A percentile compares a stretch with the other conserved stretches of the same genome.
These are phyloP conservation scores for Piezodorus guildinii DNA, from an alignment of 1,140 invertebrate species.

Conservation along the genomic window DNA sequence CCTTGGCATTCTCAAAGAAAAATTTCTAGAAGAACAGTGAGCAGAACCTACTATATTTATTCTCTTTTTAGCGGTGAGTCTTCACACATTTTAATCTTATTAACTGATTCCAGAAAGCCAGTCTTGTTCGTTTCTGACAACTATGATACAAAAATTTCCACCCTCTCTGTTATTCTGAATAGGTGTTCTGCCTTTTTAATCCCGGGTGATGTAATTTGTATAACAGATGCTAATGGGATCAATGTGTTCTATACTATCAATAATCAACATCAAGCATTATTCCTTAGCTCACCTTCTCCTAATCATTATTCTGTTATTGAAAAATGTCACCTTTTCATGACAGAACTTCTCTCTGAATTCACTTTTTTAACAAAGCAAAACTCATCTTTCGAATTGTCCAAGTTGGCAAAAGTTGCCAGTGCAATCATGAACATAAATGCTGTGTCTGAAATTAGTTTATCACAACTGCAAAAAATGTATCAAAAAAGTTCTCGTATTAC, in stretches of 20 bases:
- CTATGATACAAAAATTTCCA: background rate
- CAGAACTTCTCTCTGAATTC: background rate
- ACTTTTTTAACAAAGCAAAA: background rate
- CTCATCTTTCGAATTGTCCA: background rate
- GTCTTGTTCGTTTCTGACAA: background rate
- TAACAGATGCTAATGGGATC: background rate
- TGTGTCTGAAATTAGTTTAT: background rate
- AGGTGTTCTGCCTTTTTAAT: background rate
- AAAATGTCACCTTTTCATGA: background rate
- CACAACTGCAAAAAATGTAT: background rate
- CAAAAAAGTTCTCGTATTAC: background rate
- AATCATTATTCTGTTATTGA: background rate
- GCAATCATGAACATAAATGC: background rate
- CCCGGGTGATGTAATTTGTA: background rate
- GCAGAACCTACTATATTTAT: background rate
- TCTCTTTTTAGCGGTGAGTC: background rate
- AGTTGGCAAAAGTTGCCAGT: background rate
- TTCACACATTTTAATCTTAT: background rate
- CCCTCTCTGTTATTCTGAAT: background rate
- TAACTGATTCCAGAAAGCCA: background rate
- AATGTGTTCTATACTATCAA: background rate
- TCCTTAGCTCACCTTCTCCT: background rate
- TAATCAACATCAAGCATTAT: background rate
- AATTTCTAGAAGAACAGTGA: background rate
- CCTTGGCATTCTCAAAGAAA: slow-evolving; percentile 8